Base-by-base conservation (phyloP, 2,888 invertebrate genomes). In the Tuta absoluta region DNA sequence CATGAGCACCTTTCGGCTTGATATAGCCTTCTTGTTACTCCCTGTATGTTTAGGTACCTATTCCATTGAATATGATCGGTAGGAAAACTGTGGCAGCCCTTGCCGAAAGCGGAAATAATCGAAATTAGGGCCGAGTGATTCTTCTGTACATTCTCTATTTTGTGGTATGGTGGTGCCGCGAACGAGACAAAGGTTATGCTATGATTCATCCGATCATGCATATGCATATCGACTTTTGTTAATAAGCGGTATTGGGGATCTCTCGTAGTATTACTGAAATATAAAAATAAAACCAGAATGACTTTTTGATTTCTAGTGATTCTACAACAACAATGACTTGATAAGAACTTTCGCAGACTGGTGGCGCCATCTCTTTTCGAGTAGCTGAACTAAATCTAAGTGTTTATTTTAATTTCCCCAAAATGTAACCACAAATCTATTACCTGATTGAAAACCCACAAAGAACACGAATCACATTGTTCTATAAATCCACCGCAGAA, bases 381-480 rank as follows among this genome's bases (percentile, higher is more conserved):
- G 73, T 82, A 80, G 80, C 71, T 28, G 64, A 63, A 65, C 53
- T 45, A 57, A 38, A 48, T 24, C 49, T 21, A 12, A 23, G n/a
- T 37, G 37, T 4, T 33, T 45, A 68, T 67, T 69, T 71, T 70
- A 68, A 72, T 70, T 71, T 45, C 69, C 68, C 65, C 67, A 70
- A 73, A 71, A 65, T 65, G 68, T 72, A 69, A 69, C 73, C 72
- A 75, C 67, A 72, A 84, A 83, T 81, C 82, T 84, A 86, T 86
- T 87, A 87, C 77, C 79, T 82, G 81, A 88, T 88, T 85, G 79
- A 72, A 70, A 70, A 71, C 69, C 75, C 72, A 81, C 84, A 79
- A 77, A 75, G 77, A 78, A 73, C 70, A 70, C 75, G 75, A 77
- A 85, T 84, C 81, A 82, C 78, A 81, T 85, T 83, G 81, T 66